Evolutionary conservation across 2,888 invertebrate genomes (phyloP).

Genomic region (Volucella zonaria): DNA sequence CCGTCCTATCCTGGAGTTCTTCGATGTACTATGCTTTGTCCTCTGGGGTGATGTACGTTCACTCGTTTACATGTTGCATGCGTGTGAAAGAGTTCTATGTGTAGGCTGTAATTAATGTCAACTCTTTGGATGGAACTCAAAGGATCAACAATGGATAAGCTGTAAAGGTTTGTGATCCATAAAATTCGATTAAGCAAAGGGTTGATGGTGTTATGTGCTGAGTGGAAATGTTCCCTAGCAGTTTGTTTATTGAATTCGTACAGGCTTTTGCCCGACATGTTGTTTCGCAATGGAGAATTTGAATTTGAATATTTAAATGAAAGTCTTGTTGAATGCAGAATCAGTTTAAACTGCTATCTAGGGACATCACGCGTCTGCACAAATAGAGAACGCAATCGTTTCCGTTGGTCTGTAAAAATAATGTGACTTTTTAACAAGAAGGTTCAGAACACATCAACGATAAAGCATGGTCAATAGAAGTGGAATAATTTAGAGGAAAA

Average conservation of each 20-base stretch:
- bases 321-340: too few relatives aligned
- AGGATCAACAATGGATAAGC: constrained; percentile 18
- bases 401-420: too few relatives aligned
- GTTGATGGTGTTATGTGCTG: neutral
- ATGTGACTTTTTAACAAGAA: too few relatives aligned
- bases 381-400: too few relatives aligned
- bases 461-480: too few relatives aligned
- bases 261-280: neutral
- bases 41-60: too few relatives aligned
- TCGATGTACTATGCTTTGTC: constrained; percentile 1
- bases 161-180: constrained; percentile 11
- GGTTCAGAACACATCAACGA: too few relatives aligned
- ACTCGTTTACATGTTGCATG: constrained; percentile 5
- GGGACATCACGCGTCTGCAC: too few relatives aligned
- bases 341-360: too few relatives aligned
- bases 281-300: neutral
- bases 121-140: constrained; percentile 24
- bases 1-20: neutral
- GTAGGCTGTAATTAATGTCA: constrained; percentile 24
- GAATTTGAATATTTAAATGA: constrained; percentile 7
- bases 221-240: neutral
- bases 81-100: constrained; percentile 21
- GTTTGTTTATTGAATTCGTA: neutral
- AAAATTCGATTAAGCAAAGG: constrained; percentile 30
- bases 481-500: too few relatives aligned